A percentile compares a stretch with the other conserved stretches of the same genome.
Evolutionary conservation across 2,113 vertebrate genomes (phyloP).

Genomic region (Micronycteris hirsuta): DNA sequence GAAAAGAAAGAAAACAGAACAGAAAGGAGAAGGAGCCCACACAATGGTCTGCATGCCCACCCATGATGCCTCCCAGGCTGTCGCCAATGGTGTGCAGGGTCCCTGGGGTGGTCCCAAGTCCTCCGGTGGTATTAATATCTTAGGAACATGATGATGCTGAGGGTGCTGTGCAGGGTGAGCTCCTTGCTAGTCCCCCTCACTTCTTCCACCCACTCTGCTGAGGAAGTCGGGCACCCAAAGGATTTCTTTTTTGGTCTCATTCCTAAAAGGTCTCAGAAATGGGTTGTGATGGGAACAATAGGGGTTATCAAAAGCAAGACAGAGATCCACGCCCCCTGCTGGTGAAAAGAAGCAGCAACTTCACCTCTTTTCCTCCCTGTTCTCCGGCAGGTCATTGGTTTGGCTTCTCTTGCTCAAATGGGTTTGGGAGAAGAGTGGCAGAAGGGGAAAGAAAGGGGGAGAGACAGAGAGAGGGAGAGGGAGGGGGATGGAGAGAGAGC

Average conservation of each 20-base stretch:
- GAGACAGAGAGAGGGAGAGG: neutral
- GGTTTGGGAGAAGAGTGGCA: too few relatives aligned
- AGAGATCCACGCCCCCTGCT: neutral
- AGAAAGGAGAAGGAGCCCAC: neutral
- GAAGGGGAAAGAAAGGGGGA: too few relatives aligned
- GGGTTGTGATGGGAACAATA: neutral
- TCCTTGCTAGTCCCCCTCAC: neutral
- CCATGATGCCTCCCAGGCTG: too few relatives aligned
- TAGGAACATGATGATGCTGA: neutral
- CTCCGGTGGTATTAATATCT: neutral
- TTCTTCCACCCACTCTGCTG: neutral
- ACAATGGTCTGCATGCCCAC: accelerated
- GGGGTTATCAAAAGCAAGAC: neutral
- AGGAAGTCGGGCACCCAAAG: neutral
- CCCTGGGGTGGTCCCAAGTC: too few relatives aligned
- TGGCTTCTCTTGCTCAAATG: neutral
- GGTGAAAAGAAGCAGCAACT: neutral
- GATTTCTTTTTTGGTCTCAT: neutral
- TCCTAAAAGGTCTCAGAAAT: neutral
- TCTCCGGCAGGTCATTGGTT: neutral
- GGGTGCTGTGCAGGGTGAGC: neutral
- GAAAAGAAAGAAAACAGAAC: neutral
- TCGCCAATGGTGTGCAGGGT: accelerated
- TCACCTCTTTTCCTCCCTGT: too few relatives aligned
- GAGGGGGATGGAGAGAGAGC: accelerated